Evolutionary conservation across 2,888 invertebrate genomes (phyloP).

Genomic region (Microctonus aethiopoides): DNA sequence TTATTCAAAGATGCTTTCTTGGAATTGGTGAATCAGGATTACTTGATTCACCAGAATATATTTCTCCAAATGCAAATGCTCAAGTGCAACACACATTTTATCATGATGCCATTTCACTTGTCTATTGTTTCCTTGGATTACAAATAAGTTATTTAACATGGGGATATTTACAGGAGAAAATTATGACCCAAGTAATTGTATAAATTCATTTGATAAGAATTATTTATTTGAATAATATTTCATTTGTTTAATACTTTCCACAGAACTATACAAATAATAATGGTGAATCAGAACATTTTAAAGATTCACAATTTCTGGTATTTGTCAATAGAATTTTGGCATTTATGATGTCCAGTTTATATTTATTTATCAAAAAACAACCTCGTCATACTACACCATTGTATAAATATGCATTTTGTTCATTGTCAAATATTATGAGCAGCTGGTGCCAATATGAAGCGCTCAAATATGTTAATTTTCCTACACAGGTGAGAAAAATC

Average conservation of each 20-base stretch:
- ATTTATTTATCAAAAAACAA: conserved; percentile 73
- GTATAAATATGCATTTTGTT: conserved; percentile 95
- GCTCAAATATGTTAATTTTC: conserved; percentile 97
- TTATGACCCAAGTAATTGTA: conserved; percentile 85
- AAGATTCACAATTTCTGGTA: conserved; percentile 96
- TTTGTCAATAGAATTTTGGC: conserved; percentile 94
- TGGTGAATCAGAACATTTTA: conserved; percentile 79
- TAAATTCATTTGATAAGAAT: neutral
- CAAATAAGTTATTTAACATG: conserved; percentile 93
- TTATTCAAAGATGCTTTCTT: conserved; percentile 70
- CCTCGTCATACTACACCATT: conserved; percentile 85
- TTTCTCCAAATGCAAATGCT: conserved; percentile 50
- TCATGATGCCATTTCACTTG: conserved; percentile 73
- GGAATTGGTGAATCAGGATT: conserved; percentile 69
- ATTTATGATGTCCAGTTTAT: conserved; percentile 76
- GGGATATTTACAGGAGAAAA: conserved; percentile 97
- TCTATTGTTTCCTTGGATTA: conserved; percentile 87
- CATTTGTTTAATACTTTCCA: conserved; percentile 36
- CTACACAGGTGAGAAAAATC: conserved; percentile 81
- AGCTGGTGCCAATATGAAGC: conserved; percentile 99
- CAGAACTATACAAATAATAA: conserved; percentile 76
- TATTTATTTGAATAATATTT: conserved; percentile 1
- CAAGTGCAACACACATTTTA: conserved; percentile 68
- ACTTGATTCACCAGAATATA: conserved; percentile 57
- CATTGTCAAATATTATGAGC: conserved; percentile 96